These are phyloP conservation scores for Seira ritae DNA, from an alignment of 2,888 invertebrate genomes.

Conservation along the genomic window DNA sequence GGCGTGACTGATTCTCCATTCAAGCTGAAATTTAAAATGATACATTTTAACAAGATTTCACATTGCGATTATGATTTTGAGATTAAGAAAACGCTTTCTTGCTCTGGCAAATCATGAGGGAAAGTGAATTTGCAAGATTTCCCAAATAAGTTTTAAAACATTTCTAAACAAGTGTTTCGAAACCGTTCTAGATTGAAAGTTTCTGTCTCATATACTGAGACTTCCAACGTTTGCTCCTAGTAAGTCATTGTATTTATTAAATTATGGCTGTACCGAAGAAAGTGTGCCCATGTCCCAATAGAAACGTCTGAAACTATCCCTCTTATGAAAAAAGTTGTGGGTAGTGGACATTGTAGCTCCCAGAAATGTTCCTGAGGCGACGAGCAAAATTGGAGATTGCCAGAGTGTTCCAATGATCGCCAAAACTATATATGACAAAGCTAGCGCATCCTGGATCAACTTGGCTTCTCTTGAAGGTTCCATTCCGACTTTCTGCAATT, in stretches of 20 bases:
- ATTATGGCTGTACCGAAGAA: slow-evolving; percentile 79
- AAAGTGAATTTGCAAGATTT: no score
- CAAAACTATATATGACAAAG: slow-evolving; percentile 52
- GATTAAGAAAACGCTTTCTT: no score
- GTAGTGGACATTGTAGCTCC: slow-evolving; percentile 80
- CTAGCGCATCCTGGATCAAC: slow-evolving; percentile 67
- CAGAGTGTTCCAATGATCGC: slow-evolving; percentile 74
- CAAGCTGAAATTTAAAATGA: slow-evolving; percentile 75
- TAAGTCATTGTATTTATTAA: no score
- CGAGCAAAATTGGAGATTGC: slow-evolving; percentile 75
- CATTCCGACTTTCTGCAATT: slow-evolving; percentile 67
- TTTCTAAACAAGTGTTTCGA: no score
- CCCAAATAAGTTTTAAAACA: no score
- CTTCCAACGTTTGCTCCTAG: no score
- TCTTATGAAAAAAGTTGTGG: slow-evolving; percentile 87
- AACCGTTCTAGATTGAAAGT: no score
- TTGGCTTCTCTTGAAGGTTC: slow-evolving; percentile 62
- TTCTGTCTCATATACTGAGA: no score
- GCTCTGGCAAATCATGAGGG: no score
- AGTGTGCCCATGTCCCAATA: slow-evolving; percentile 82
- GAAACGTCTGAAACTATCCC: slow-evolving; percentile 87
- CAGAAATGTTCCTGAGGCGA: slow-evolving; percentile 79
- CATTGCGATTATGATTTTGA: no score
- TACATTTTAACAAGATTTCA: no score
- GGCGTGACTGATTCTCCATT: slow-evolving; percentile 86